Evolutionary conservation across 2,797 vertebrate species (phyloP).

Genomic region (Silurus lanzhouensis): DNA sequence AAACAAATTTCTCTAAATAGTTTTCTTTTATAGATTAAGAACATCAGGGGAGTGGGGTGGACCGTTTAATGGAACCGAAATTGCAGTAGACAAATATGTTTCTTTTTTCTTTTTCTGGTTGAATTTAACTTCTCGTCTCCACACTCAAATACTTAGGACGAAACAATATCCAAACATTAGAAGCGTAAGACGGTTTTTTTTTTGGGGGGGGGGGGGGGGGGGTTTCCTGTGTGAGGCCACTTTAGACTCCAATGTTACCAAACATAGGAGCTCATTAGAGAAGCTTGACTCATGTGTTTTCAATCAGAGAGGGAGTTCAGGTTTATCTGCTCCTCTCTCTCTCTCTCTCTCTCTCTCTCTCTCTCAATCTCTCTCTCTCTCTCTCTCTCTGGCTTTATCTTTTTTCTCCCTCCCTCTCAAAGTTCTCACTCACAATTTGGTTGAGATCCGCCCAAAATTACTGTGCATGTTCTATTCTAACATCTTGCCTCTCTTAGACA

Average conservation of each 20-base stretch:
- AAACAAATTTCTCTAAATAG: conserved; percentile 5
- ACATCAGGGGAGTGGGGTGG: background rate
- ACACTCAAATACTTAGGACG: conserved; percentile 18
- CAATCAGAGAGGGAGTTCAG: conserved; percentile 45
- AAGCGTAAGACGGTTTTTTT: conserved; percentile 19
- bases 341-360: background rate
- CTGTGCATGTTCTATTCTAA: conserved; percentile 18
- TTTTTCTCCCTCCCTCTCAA: too few species aligned
- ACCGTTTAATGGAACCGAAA: background rate
- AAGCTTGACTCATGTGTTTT: conserved; percentile 47
- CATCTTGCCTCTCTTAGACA: background rate
- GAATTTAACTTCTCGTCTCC: conserved; percentile 13
- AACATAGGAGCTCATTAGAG: conserved; percentile 48
- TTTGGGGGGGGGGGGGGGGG: too few species aligned
- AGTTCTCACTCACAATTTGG: conserved; percentile 37
- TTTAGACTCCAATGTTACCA: conserved; percentile 45
- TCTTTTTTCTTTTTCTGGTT: background rate
- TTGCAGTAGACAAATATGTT: conserved; percentile 25
- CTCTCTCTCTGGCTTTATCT: background rate
- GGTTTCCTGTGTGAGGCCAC: conserved; percentile 18
- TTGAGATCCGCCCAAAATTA: conserved; percentile 28
- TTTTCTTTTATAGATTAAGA: conserved; percentile 13
- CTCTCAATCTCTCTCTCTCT: background rate
- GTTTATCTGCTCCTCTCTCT: conserved; percentile 37
- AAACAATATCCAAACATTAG: conserved; percentile 38